phyloP scores from a whole-genome alignment of 2,888 invertebrate species.

The Ligdia adustata region DNA sequence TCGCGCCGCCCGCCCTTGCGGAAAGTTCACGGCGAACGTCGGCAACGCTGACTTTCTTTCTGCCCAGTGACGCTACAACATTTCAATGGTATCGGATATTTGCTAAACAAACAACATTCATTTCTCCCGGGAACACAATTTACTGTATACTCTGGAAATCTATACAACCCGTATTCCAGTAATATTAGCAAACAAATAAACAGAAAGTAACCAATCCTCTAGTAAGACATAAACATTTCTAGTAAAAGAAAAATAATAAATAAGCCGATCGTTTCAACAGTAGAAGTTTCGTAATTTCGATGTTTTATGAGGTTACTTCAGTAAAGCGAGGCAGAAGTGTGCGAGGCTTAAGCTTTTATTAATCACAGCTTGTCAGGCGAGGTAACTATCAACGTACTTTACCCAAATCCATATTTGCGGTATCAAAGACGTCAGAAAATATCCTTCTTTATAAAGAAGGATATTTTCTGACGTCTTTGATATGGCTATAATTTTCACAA shows the following conservation, averaged over 20 bases:
- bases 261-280: conserved; percentile 2
- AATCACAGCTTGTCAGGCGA: conserved; percentile 25
- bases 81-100: conserved; percentile 57
- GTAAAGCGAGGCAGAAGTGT: conserved; percentile 22
- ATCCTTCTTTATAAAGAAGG: not conserved
- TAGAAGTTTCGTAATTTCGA: conserved; percentile 12
- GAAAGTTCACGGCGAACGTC: conserved; percentile 72
- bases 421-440: conserved; percentile 3
- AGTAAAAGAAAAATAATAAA: conserved; percentile 8
- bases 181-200: conserved; percentile 10
- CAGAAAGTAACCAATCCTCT: conserved; percentile 10
- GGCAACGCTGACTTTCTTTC: conserved; percentile 51
- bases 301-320: conserved; percentile 19
- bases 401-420: conserved; percentile 16
- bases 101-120: conserved; percentile 51
- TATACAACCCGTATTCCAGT: conserved; percentile 3
- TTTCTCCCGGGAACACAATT: conserved; percentile 48
- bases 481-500: not conserved
- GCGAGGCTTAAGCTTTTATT: conserved; percentile 18
- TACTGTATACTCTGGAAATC: conserved; percentile 28
- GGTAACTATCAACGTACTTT: conserved; percentile 19
- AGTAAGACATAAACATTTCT: not conserved
- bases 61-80: conserved; percentile 62
- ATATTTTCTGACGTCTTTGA: too few relatives aligned
- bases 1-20: conserved; percentile 63